A percentile compares a stretch with the other conserved stretches of the same genome.
These are phyloP conservation scores for Sycobia sp. DNA, from an alignment of 1,140 invertebrate genomes.

Conservation along the genomic window DNA sequence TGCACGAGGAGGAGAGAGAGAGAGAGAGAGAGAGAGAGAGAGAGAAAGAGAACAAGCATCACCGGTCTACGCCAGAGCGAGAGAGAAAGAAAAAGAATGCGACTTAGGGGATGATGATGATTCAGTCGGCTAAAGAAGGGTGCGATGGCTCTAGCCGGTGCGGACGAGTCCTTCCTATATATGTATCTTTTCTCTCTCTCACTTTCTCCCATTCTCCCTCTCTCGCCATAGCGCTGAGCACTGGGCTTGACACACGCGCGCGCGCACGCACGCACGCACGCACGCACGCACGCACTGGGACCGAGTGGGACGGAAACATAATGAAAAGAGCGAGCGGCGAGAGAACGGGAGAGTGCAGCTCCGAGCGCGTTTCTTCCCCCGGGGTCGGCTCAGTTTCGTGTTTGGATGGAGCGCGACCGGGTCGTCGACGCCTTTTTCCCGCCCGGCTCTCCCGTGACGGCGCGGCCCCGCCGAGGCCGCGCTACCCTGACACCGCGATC, in stretches of 20 bases:
- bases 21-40: conserved; percentile 21
- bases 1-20: neutral
- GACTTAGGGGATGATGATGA: neutral
- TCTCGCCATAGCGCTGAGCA: no score
- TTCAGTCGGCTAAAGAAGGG: neutral
- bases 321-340: no score
- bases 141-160: no score
- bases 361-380: neutral
- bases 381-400: conserved; percentile 22
- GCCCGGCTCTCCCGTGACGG: neutral
- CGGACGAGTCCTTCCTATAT: neutral
- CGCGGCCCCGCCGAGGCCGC: neutral
- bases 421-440: neutral
- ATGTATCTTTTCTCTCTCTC: no score
- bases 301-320: no score
- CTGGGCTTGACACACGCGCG: no score
- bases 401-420: conserved; percentile 28
- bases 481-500: no score
- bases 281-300: no score
- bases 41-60: neutral
- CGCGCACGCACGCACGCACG: no score
- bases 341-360: neutral
- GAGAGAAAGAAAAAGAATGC: no score
- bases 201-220: neutral
- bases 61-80: no score